Conservation (phyloP, 2,888 invertebrate species). For the Nomada goodeniana region DNA sequence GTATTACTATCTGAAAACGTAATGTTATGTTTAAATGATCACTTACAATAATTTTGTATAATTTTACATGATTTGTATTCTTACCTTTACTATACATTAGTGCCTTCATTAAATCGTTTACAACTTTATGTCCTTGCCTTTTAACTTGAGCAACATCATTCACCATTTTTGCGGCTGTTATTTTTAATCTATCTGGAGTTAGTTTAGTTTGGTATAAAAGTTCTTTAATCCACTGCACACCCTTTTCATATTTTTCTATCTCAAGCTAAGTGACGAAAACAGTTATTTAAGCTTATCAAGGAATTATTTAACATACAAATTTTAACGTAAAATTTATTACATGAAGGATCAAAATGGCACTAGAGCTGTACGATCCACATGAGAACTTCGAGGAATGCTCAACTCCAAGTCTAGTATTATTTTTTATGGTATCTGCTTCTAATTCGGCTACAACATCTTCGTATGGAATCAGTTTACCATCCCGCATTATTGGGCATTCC, state of each 20-base stretch:
- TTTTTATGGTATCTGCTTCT: slow-evolving; percentile 90
- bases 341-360: slow-evolving; percentile 88
- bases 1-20: slow-evolving; percentile 88
- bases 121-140: slow-evolving; percentile 90
- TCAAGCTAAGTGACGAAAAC: slow-evolving; percentile 87
- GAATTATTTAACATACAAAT: slow-evolving; percentile 38
- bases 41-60: background rate
- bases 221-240: slow-evolving; percentile 91
- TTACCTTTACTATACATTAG: slow-evolving; percentile 87
- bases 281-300: slow-evolving; percentile 1
- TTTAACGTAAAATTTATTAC: slow-evolving; percentile 81
- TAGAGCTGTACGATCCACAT: slow-evolving; percentile 90
- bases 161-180: slow-evolving; percentile 92
- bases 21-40: background rate
- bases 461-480: slow-evolving; percentile 86
- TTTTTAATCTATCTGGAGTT: slow-evolving; percentile 90
- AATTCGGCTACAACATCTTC: slow-evolving; percentile 92
- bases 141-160: slow-evolving; percentile 92
- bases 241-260: slow-evolving; percentile 89
- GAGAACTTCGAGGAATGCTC: slow-evolving; percentile 87
- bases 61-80: background rate
- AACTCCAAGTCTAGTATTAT: slow-evolving; percentile 88
- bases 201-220: slow-evolving; percentile 90
- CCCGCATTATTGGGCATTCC: slow-evolving; percentile 90
- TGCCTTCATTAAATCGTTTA: slow-evolving; percentile 87